phyloP scores from a whole-genome alignment of 2,888 invertebrate species.

The Lamellibrachia columna region DNA sequence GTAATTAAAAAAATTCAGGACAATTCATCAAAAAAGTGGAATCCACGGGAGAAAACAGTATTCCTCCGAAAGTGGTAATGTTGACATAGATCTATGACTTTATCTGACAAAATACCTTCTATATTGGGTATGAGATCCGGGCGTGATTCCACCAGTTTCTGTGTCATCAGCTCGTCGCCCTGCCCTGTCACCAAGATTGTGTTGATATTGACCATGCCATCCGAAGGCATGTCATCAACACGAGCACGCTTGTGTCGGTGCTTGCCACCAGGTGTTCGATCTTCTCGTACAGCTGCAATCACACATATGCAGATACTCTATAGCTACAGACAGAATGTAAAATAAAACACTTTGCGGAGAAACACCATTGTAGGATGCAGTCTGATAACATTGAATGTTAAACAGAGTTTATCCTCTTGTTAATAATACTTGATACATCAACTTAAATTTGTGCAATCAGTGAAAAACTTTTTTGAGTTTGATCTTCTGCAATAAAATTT shows the following conservation, averaged over 20 bases:
- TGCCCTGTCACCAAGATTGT: conserved; percentile 22
- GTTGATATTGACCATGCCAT: conserved; percentile 13
- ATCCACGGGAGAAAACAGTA: no score
- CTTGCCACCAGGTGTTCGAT: conserved; percentile 64
- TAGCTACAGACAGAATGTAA: neutral
- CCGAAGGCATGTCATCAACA: conserved; percentile 42
- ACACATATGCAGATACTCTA: neutral
- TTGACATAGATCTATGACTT: neutral
- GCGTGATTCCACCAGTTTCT: conserved; percentile 47
- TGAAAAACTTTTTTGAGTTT: neutral
- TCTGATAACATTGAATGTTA: no score
- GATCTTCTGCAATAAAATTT: neutral
- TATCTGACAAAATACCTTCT: conserved; percentile 39
- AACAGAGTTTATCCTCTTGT: no score
- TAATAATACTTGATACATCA: no score
- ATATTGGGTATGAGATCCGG: conserved; percentile 53
- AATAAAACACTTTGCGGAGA: neutral
- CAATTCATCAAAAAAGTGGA: no score
- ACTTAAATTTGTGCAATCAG: no score
- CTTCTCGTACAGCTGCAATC: conserved; percentile 62
- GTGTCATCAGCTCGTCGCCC: conserved; percentile 39
- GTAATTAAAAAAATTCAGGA: no score
- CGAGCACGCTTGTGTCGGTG: conserved; percentile 57
- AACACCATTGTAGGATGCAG: neutral
- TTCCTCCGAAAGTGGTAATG: no score